Evolutionary conservation across 2,113 vertebrate species (phyloP).

Genomic region (Neolamprologus sp.): DNA sequence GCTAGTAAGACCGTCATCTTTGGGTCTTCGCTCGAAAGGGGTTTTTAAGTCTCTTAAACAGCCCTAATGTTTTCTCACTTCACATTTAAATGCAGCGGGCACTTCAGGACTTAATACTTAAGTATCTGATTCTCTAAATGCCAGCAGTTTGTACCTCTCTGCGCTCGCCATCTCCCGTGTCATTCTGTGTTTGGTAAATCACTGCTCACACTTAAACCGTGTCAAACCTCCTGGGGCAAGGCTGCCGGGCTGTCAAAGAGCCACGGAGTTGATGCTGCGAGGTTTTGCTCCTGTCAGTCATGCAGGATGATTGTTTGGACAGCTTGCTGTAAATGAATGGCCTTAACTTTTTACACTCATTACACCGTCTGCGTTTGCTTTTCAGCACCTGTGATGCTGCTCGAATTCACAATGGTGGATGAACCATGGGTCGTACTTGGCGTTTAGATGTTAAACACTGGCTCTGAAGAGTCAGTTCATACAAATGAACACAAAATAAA

Average conservation of each 20-base stretch:
- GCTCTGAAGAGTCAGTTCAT: not conserved
- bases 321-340: not conserved
- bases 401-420: not conserved
- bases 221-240: constrained; percentile 16
- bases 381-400: not conserved
- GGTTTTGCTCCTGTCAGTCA: constrained; percentile 28
- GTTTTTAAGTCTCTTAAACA: not conserved
- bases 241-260: constrained; percentile 29
- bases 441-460: not conserved
- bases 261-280: not conserved
- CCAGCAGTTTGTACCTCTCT: not conserved
- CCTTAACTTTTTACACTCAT: not conserved
- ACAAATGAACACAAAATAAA: not conserved
- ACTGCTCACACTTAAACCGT: not conserved
- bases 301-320: constrained; percentile 22
- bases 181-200: constrained; percentile 15
- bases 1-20: not conserved
- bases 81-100: not conserved
- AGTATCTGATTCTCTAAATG: not conserved
- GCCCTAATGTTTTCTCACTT: not conserved
- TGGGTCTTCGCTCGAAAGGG: not conserved
- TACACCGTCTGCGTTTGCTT: not conserved
- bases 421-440: not conserved
- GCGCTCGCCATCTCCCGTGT: not conserved
- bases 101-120: not conserved